Conservation (phyloP, 1,140 invertebrate genomes). For the Sitodiplosis mosellana region DNA sequence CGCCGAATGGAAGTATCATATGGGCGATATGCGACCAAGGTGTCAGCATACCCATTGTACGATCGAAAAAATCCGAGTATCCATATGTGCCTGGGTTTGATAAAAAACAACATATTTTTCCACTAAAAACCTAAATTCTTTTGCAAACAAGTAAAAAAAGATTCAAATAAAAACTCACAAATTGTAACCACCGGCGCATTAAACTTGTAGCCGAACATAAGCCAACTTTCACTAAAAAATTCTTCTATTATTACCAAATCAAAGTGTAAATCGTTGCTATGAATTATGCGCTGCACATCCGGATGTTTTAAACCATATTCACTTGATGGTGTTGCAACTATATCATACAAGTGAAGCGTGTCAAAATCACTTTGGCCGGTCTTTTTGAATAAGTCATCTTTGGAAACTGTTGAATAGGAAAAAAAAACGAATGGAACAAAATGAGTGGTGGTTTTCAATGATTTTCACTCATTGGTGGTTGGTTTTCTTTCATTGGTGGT, state of each 20-base stretch:
- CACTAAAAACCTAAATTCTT: neutral
- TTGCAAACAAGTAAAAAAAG: constrained; percentile 1
- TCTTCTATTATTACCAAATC: constrained; percentile 27
- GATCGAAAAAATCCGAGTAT: constrained; percentile 32
- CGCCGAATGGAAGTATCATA: constrained; percentile 26
- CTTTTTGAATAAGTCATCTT: constrained; percentile 10
- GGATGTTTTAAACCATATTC: constrained; percentile 15
- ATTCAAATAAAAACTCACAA: constrained; percentile 11
- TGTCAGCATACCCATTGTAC: constrained; percentile 29
- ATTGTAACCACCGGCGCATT: constrained; percentile 24
- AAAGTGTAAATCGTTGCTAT: constrained; percentile 16
- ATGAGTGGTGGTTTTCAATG: constrained; percentile 2
- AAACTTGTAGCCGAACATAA: constrained; percentile 21
- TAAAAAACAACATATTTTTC: neutral
- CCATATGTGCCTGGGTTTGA: constrained; percentile 23
- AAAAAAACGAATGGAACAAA: too few relatives aligned
- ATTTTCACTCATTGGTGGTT: too few relatives aligned
- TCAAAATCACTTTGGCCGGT: constrained; percentile 6
- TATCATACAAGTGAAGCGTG: constrained; percentile 11
- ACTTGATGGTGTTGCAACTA: constrained; percentile 10
- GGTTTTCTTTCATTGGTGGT: too few relatives aligned
- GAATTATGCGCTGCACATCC: constrained; percentile 10
- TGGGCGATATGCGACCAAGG: constrained; percentile 29
- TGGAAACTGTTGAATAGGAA: constrained; percentile 5
- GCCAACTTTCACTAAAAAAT: constrained; percentile 26